phyloP scores from a whole-genome alignment of 2,888 invertebrate genomes.

The Rhodophaea formosa region DNA sequence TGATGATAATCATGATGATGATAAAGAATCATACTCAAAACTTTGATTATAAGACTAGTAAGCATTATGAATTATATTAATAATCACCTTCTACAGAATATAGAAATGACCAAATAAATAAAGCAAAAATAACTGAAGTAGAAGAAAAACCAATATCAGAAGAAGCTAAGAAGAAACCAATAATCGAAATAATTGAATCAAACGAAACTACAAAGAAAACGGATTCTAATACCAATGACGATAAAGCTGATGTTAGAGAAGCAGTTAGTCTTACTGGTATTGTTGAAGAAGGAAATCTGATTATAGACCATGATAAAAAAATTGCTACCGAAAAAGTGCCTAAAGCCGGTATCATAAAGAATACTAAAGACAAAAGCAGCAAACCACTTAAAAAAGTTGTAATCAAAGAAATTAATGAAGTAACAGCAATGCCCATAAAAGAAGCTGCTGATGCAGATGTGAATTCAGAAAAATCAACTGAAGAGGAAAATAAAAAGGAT shows the following conservation, averaged over 20 bases:
- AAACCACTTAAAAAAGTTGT: conserved; percentile 38
- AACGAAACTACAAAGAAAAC: conserved; percentile 30
- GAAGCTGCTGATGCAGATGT: conserved; percentile 26
- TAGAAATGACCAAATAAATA: conserved; percentile 34
- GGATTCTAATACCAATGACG: conserved; percentile 12
- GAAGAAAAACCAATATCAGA: conserved; percentile 29
- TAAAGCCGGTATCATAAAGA: conserved; percentile 10
- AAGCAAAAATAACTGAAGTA: conserved; percentile 40
- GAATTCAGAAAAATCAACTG: conserved; percentile 28
- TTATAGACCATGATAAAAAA: conserved; percentile 54
- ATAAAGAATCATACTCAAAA: too few relatives aligned
- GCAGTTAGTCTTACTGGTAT: conserved; percentile 31
- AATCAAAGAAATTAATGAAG: conserved; percentile 40
- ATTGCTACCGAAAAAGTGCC: conserved; percentile 35
- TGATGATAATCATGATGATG: too few relatives aligned
- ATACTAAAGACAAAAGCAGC: background rate
- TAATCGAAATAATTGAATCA: conserved; percentile 59
- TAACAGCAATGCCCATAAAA: conserved; percentile 17
- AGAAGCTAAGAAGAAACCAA: conserved; percentile 50
- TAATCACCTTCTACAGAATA: conserved; percentile 13
- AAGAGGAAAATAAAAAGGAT: conserved; percentile 22
- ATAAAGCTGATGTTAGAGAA: conserved; percentile 26
- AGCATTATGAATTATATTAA: background rate
- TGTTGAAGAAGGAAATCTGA: conserved; percentile 40
- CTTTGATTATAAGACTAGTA: too few relatives aligned